phyloP scores from a whole-genome alignment of 2,113 vertebrate species.

The Spilogale gracilis region DNA sequence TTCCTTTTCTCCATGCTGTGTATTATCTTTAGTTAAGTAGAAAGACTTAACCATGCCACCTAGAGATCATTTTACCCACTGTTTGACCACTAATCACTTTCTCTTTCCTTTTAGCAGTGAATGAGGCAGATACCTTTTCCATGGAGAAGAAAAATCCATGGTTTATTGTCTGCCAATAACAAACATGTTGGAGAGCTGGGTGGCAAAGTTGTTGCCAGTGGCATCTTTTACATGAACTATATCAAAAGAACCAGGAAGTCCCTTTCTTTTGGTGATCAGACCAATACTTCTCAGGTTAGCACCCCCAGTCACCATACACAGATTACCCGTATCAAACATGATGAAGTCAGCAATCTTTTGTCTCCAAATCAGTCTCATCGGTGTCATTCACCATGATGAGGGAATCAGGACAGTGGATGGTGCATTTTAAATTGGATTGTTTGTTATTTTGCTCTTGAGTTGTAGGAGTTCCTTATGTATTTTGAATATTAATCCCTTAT shows the following conservation, averaged over 20 bases:
- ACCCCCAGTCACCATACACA: background rate
- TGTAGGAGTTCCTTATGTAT: background rate
- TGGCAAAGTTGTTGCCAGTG: background rate
- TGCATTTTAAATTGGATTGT: background rate
- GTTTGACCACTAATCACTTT: background rate
- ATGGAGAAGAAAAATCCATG: background rate
- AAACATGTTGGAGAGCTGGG: background rate
- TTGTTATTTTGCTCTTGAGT: background rate
- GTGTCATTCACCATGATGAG: background rate
- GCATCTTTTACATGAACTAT: background rate
- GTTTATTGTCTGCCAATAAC: background rate
- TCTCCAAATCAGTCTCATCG: background rate
- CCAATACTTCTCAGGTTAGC: background rate
- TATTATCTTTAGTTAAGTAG: background rate
- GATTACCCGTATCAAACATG: background rate
- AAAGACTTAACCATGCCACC: background rate
- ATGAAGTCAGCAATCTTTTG: background rate
- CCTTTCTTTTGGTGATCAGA: background rate
- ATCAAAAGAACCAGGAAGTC: background rate
- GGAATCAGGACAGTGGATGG: background rate
- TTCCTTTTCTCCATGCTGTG: no score
- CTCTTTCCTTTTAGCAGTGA: background rate
- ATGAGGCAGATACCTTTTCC: background rate
- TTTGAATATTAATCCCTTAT: background rate
- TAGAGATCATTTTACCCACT: background rate